Conservation (phyloP, 2,113 vertebrate genomes). For the Hepsetus odoe region DNA sequence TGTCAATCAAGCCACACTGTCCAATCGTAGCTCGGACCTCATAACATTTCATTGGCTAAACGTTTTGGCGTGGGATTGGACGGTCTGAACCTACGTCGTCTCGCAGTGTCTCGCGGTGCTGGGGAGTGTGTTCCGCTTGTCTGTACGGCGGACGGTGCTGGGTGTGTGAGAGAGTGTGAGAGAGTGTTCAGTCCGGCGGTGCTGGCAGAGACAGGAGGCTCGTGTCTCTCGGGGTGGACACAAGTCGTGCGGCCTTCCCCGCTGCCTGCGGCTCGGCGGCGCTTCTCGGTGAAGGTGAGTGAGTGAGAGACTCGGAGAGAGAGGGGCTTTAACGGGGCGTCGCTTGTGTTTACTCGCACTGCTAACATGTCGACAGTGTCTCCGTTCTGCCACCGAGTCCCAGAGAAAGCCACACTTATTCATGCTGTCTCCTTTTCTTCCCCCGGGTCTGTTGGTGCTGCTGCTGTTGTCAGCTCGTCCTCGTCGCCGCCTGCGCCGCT, state of each 20-base stretch:
- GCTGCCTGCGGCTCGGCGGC: neutral
- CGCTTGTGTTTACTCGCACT: neutral
- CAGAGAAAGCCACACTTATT: too few species aligned
- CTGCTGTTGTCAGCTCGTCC: neutral
- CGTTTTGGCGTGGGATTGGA: conserved; percentile 38
- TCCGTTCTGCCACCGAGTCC: too few species aligned
- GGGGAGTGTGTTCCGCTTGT: conserved; percentile 25
- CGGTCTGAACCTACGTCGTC: neutral
- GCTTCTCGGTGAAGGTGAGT: neutral
- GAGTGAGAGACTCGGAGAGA: neutral
- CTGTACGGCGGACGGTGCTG: conserved; percentile 13
- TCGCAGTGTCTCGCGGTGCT: conserved; percentile 66
- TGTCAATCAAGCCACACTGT: conserved; percentile 8
- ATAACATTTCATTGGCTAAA: neutral
- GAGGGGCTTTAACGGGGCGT: neutral
- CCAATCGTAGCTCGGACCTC: conserved; percentile 9
- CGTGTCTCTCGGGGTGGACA: conserved; percentile 19
- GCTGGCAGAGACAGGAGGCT: neutral
- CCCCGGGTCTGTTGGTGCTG: neutral
- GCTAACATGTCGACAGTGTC: conserved; percentile 45
- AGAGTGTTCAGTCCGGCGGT: conserved; percentile 36
- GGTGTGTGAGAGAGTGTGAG: conserved; percentile 19
- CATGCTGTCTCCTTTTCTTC: too few species aligned
- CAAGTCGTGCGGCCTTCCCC: neutral
- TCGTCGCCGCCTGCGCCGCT: neutral